phyloP scores from a whole-genome alignment of 30 jellyfish, hydroid and myxozoan genomes.

The Phacellophora camtschatica region DNA sequence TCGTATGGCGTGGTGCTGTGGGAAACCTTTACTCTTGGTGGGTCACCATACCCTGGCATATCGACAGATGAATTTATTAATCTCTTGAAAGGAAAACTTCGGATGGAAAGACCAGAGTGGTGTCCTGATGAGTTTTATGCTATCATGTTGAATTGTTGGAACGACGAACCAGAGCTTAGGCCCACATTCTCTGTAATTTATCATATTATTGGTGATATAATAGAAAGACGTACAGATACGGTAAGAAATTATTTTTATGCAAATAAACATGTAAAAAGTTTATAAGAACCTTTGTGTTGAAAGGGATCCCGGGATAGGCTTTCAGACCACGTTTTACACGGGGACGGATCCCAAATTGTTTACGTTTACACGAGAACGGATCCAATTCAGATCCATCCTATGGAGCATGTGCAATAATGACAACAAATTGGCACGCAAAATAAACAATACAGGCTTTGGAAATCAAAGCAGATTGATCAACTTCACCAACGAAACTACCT shows the following conservation, averaged over 20 bases:
- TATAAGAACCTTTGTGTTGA: no score
- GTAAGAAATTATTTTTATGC: conserved; percentile 1
- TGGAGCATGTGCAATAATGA: no score
- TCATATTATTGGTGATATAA: conserved; percentile 55
- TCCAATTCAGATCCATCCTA: no score
- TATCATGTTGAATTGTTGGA: conserved; percentile 92
- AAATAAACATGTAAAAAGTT: no score
- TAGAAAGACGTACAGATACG: conserved; percentile 30
- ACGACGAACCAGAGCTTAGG: conserved; percentile 71
- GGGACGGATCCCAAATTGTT: no score
- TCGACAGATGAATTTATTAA: conserved; percentile 71
- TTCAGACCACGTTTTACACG: no score
- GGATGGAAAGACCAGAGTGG: conserved; percentile 90
- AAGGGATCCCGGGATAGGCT: no score
- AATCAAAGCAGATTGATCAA: no score
- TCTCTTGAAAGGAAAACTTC: conserved; percentile 57
- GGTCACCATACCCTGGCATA: conserved; percentile 99
- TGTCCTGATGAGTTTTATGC: conserved; percentile 87
- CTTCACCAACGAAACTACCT: no score
- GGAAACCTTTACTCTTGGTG: conserved; percentile 97
- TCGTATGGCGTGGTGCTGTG: conserved; percentile 94
- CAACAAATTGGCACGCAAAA: no score
- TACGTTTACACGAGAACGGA: no score
- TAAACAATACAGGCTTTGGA: no score
- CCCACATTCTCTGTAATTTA: conserved; percentile 74